Evolutionary conservation across 2,113 vertebrate species (phyloP), one percentile per base, ranked within the genome.

Genomic region (Carassius gibelio): DNA sequence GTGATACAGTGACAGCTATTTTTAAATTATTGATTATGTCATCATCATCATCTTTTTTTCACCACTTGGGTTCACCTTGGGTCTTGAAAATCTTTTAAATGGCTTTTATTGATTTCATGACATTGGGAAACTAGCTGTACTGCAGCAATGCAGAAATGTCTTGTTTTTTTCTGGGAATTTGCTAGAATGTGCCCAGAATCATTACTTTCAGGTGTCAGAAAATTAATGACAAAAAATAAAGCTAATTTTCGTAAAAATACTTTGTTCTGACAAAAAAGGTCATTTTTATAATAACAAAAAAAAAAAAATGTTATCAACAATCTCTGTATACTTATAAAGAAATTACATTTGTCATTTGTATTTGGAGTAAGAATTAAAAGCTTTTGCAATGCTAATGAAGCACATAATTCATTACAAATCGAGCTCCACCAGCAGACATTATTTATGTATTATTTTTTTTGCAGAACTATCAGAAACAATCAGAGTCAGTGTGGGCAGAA

Each of bases 61-160:
- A 36, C 6, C 64, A 8, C 2, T 19, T 75, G 11, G 48, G 15
- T 19, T 34, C n/a, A 76, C 74, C 75, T 52, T 75, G 74, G 74
- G 48, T 14, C 74, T 57, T 76, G 42, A 57, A 21, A 8, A 57
- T 34, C 26, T 76, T 76, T 69, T 1, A 59, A 57, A 76, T 34
- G 17, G 17, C 75, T 36, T 57, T 21, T 77, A 77, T 77, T 34
- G 50, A 77, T 57, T 77, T 77, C 26, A 77, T 10, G 30, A 57
- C 26, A 71, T 10, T 19, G 45, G 45, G 45, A 69, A 69, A 38
- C 34, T 9, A 30, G 64, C 13, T 68, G 14, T 34, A 30, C 64
- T 34, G 7, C 64, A 68, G 64, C 14, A 21, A 19, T 42, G 68
- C 34, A 17, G 5, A 34, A 74, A 74, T 30, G 3, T 3, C 3